Percentiles rank a stretch among this genome's conserved stretches.
Evolutionary conservation across 1,140 invertebrate species (phyloP).

Genomic region (Stegodyphus mimosarum): DNA sequence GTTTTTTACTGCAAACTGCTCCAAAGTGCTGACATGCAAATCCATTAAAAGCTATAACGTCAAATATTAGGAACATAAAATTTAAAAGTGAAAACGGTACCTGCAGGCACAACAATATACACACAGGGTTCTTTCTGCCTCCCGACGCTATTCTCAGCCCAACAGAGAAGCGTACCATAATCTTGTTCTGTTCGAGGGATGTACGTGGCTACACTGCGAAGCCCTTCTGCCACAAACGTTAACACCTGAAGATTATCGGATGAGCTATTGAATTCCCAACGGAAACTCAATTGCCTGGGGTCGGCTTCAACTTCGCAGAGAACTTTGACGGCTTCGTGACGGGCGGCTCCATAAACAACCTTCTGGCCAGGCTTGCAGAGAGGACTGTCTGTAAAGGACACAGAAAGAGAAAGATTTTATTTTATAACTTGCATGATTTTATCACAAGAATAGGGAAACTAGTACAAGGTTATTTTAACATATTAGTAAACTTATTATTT

Average conservation of each 20-base stretch:
- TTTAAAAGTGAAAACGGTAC: constrained; percentile 36
- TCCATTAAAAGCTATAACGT: too few relatives aligned
- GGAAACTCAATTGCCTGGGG: constrained; percentile 81
- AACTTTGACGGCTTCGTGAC: constrained; percentile 88
- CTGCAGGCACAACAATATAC: constrained; percentile 61
- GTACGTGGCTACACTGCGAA: constrained; percentile 75
- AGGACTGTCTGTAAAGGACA: constrained; percentile 77
- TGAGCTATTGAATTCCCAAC: constrained; percentile 93
- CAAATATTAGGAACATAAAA: too few relatives aligned
- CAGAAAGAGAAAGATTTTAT: too few relatives aligned
- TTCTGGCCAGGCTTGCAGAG: constrained; percentile 85
- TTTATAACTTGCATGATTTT: too few relatives aligned
- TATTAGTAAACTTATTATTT: not conserved
- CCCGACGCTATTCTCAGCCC: constrained; percentile 61
- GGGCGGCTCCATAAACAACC: constrained; percentile 86
- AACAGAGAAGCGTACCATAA: constrained; percentile 73
- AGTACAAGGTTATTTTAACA: not conserved
- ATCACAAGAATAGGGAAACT: not conserved
- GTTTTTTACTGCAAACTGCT: too few relatives aligned
- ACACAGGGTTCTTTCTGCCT: constrained; percentile 62
- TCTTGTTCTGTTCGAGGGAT: constrained; percentile 75
- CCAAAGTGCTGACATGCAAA: too few relatives aligned
- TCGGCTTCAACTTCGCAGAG: constrained; percentile 89
- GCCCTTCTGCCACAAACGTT: constrained; percentile 70
- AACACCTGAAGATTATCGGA: constrained; percentile 81